Percentiles rank a stretch among this genome's conserved stretches.
phyloP scores from a whole-genome alignment of 2,113 vertebrate species.

The Tragelaphus imberbis region DNA sequence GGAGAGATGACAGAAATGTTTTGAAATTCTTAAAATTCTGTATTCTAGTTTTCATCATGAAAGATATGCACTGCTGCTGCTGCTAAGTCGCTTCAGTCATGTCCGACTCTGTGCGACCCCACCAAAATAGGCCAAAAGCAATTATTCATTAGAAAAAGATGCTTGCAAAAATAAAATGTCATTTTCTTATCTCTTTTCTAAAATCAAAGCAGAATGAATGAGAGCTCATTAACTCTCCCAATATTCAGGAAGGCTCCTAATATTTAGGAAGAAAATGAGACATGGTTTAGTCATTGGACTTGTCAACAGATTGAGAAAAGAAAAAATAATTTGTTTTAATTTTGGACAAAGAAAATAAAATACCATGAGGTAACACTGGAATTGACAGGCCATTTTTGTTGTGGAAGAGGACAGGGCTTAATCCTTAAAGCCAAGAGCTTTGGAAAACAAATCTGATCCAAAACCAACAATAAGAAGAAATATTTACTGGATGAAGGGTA shows the following conservation, averaged over 20 bases:
- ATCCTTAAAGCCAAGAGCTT: not conserved
- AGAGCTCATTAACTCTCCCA: not conserved
- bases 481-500: not conserved
- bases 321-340: not conserved
- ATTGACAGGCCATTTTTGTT: not conserved
- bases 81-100: too few relatives aligned
- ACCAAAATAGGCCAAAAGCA: not conserved
- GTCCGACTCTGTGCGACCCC: too few relatives aligned
- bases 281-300: not conserved
- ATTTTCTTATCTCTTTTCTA: not conserved
- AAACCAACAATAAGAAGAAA: not conserved
- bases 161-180: not conserved
- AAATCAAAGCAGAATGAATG: not conserved
- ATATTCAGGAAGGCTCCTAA: not conserved
- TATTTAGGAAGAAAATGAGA: not conserved
- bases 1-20: not conserved
- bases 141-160: not conserved
- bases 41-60: not conserved
- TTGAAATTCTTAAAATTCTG: not conserved
- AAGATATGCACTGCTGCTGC: not conserved
- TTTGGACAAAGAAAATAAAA: conserved; percentile 15
- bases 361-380: not conserved
- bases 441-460: not conserved
- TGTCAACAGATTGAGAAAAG: not conserved
- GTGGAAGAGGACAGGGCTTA: not conserved